phyloP scores from a whole-genome alignment of 2,888 invertebrate species.

The Hirtodrosophila histrioides region DNA sequence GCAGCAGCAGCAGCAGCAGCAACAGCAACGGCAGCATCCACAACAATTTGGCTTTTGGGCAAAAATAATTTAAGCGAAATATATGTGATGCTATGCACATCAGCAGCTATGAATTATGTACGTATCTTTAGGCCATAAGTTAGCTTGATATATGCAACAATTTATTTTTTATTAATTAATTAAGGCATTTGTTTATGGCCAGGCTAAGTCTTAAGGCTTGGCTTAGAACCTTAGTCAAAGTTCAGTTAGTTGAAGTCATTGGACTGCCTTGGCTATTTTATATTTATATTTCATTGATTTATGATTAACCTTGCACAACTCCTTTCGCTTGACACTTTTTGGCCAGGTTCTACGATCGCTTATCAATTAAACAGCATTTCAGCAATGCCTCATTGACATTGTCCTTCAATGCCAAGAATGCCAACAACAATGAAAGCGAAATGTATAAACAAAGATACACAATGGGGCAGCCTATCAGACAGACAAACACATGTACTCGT shows the following conservation, averaged over 20 bases:
- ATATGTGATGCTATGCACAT: conserved; percentile 84
- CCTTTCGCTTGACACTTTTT: conserved; percentile 34
- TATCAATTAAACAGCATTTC: conserved; percentile 56
- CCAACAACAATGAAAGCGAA: conserved; percentile 40
- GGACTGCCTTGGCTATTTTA: not conserved
- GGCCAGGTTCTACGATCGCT: conserved; percentile 61
- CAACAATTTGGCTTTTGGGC: conserved; percentile 75
- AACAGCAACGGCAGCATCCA: conserved; percentile 23
- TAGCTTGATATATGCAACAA: conserved; percentile 16
- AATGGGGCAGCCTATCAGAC: conserved; percentile 48
- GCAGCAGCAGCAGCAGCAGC: conserved; percentile 31
- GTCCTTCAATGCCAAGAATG: conserved; percentile 67
- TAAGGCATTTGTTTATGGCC: conserved; percentile 5
- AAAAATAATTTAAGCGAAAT: conserved; percentile 79
- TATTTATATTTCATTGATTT: not conserved
- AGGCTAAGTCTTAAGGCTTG: not conserved
- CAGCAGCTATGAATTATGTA: conserved; percentile 84
- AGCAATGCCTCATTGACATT: conserved; percentile 64
- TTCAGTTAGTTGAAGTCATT: not conserved
- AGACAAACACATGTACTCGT: conserved; percentile 9
- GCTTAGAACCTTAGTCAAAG: not conserved
- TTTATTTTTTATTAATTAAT: conserved; percentile 8
- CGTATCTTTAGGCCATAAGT: conserved; percentile 64
- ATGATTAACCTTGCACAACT: conserved; percentile 46
- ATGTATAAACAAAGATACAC: conserved; percentile 63